A percentile compares a stretch with the other conserved stretches of the same genome.
phyloP scores from a whole-genome alignment of 2,797 vertebrate genomes.

The Hydrolagus colliei region DNA sequence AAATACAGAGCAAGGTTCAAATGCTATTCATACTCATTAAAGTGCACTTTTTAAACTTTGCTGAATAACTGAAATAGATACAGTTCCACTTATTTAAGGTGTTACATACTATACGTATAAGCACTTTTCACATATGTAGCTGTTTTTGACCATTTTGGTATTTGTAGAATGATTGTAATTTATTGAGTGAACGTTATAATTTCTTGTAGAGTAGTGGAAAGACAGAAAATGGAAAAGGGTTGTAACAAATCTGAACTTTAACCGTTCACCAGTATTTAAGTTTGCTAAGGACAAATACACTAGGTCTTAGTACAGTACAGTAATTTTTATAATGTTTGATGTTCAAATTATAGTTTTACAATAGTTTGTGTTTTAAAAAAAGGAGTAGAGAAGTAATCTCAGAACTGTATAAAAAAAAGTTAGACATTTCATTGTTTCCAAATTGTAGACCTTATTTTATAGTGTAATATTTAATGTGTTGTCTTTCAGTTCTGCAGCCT shows the following conservation, averaged over 20 bases:
- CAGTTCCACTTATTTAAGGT: constrained; percentile 6
- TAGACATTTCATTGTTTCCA: constrained; percentile 14
- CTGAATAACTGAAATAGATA: constrained; percentile 16
- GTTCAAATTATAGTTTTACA: constrained; percentile 10
- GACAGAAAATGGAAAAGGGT: constrained; percentile 13
- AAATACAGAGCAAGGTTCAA: background rate
- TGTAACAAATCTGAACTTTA: constrained; percentile 23
- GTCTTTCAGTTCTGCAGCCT: constrained; percentile 18
- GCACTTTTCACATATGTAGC: constrained; percentile 24
- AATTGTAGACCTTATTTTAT: constrained; percentile 24
- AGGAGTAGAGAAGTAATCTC: background rate
- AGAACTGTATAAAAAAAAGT: constrained; percentile 16
- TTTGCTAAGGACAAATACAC: background rate
- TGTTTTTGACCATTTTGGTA: background rate
- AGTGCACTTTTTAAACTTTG: constrained; percentile 2
- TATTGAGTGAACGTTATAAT: constrained; percentile 18
- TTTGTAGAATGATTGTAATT: constrained; percentile 29
- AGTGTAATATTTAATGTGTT: constrained; percentile 16
- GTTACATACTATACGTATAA: constrained; percentile 20
- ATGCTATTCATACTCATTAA: background rate
- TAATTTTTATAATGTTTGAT: constrained; percentile 19
- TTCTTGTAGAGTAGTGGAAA: constrained; percentile 9
- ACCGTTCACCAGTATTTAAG: background rate
- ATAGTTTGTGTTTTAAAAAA: background rate
- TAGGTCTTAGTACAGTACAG: constrained; percentile 19